A percentile compares a stretch with the other conserved stretches of the same genome.
Evolutionary conservation across 2,797 vertebrate species (phyloP).

Genomic region (Alosa sapidissima): DNA sequence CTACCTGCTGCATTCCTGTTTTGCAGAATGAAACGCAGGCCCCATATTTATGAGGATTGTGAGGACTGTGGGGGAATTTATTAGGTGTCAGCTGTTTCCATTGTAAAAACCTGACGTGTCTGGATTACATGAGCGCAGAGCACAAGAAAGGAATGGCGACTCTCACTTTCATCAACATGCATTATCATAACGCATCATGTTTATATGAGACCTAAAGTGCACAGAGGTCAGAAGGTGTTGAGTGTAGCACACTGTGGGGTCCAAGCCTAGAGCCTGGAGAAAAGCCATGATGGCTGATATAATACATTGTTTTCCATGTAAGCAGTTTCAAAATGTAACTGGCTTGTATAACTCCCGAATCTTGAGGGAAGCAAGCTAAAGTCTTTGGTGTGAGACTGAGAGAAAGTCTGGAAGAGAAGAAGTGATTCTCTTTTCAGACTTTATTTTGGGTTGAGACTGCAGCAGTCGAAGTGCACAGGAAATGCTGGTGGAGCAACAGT

Average conservation of each 20-base stretch:
- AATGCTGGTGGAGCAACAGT: neutral
- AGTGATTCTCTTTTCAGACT: neutral
- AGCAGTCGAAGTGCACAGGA: neutral
- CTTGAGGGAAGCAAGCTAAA: neutral
- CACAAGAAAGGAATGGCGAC: neutral
- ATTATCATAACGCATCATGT: conserved; percentile 1
- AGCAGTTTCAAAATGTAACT: neutral
- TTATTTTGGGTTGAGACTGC: neutral
- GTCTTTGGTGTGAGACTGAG: neutral
- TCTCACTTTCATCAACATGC: neutral
- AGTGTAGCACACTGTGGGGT: neutral
- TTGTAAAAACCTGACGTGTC: neutral
- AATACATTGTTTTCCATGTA: neutral
- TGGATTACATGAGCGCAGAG: neutral
- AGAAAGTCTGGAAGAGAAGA: neutral
- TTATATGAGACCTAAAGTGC: neutral
- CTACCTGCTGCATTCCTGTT: neutral
- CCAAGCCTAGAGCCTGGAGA: neutral
- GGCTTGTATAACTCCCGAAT: neutral
- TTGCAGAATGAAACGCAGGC: neutral
- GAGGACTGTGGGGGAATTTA: neutral
- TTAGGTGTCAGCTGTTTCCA: neutral
- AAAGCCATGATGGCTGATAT: neutral
- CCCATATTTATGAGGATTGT: neutral
- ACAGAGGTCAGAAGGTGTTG: neutral